Percentiles rank a stretch among this genome's conserved stretches.
phyloP scores from a whole-genome alignment of 1,140 invertebrate species.

The Holotrichia oblita region DNA sequence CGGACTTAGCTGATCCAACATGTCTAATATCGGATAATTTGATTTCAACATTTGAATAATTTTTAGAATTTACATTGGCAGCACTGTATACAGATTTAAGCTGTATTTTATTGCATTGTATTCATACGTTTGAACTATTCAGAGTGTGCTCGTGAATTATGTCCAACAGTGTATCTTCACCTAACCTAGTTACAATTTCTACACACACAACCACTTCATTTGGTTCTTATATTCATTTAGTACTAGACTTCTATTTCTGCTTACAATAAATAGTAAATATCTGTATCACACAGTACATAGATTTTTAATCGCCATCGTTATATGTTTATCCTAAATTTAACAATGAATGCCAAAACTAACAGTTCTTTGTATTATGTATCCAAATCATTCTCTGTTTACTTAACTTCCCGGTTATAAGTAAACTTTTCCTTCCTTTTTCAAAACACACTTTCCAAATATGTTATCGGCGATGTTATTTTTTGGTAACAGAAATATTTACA shows the following conservation, averaged over 20 bases:
- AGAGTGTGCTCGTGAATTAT: too few species aligned
- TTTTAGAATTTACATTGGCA: too few species aligned
- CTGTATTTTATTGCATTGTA: too few species aligned
- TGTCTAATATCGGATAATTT: too few species aligned
- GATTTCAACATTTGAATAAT: too few species aligned
- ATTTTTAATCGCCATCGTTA: conserved; percentile 1
- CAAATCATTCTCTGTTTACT: conserved; percentile 29
- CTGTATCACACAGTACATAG: background rate
- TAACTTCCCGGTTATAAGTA: conserved; percentile 13
- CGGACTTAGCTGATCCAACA: too few species aligned
- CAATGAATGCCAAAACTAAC: conserved; percentile 29
- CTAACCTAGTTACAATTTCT: too few species aligned
- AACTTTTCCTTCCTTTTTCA: conserved; percentile 36
- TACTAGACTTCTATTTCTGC: background rate
- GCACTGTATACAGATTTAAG: too few species aligned
- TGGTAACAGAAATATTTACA: conserved; percentile 36
- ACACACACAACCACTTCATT: too few species aligned
- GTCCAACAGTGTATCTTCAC: too few species aligned
- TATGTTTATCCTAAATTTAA: conserved; percentile 10
- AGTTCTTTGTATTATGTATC: conserved; percentile 8
- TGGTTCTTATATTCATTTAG: too few species aligned
- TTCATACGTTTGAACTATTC: too few species aligned
- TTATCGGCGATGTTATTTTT: conserved; percentile 32
- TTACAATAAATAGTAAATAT: background rate
- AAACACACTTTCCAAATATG: conserved; percentile 34